A percentile compares a stretch with the other conserved stretches of the same genome.
These are phyloP conservation scores for Lordiphosa stackelbergi DNA, from an alignment of 1,140 invertebrate genomes.

Conservation along the genomic window DNA sequence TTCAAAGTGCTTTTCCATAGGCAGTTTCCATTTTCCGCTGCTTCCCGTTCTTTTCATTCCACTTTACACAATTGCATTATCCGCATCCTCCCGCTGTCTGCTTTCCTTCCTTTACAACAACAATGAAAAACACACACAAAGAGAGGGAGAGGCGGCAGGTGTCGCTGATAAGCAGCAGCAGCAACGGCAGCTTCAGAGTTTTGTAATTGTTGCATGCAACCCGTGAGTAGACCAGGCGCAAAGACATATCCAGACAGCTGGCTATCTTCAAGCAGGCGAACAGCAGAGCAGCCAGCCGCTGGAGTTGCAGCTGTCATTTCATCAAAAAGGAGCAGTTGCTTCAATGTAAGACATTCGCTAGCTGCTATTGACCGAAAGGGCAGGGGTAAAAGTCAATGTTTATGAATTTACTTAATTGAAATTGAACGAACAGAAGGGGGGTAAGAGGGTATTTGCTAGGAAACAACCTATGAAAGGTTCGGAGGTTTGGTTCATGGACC, in stretches of 20 bases:
- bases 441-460: too few relatives aligned
- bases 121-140: neutral
- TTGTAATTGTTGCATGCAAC: constrained; percentile 8
- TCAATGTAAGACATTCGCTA: neutral
- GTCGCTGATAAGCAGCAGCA: neutral
- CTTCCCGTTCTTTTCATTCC: neutral
- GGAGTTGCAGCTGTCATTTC: neutral
- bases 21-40: constrained; percentile 9
- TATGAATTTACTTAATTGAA: constrained; percentile 22
- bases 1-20: constrained; percentile 15
- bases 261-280: constrained; percentile 12
- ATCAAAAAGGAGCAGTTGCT: neutral
- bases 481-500: too few relatives aligned
- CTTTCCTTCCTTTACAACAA: too few relatives aligned
- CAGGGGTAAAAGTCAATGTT: constrained; percentile 11
- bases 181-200: neutral
- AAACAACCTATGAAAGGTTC: too few relatives aligned
- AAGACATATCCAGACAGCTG: constrained; percentile 5
- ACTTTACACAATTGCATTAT: constrained; percentile 4
- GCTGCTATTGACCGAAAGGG: constrained; percentile 17
- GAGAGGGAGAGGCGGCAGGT: constrained; percentile 2
- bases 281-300: constrained; percentile 5
- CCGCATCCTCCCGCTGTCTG: neutral
- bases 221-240: constrained; percentile 5
- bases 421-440: neutral